These are phyloP conservation scores for Chelon auratus DNA, from an alignment of 2,797 vertebrate genomes.

Conservation along the genomic window DNA sequence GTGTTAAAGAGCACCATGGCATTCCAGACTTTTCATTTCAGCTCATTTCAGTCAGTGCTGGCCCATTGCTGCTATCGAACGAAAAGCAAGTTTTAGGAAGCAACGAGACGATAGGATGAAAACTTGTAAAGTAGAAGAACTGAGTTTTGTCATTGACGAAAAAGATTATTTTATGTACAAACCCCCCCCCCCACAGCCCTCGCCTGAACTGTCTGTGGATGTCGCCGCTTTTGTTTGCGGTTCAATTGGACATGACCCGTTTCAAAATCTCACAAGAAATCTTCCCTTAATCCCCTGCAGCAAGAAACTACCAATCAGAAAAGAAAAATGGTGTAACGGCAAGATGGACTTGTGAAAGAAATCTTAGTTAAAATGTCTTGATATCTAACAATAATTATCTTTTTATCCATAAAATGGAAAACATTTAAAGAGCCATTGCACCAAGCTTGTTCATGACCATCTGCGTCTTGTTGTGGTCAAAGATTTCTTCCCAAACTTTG, in stretches of 20 bases:
- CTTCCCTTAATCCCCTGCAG: background rate
- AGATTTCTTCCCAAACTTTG: background rate
- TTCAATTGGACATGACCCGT: slow-evolving; percentile 14
- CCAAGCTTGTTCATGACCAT: background rate
- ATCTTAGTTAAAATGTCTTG: background rate
- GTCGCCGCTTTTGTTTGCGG: slow-evolving; percentile 12
- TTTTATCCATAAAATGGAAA: no score
- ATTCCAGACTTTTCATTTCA: background rate
- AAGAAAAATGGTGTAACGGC: background rate
- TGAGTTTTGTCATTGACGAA: slow-evolving; percentile 75
- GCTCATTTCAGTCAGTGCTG: background rate
- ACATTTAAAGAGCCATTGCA: background rate
- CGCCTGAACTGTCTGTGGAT: slow-evolving; percentile 27
- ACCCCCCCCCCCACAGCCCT: slow-evolving; percentile 9
- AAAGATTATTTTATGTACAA: slow-evolving; percentile 10
- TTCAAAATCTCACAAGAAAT: slow-evolving; percentile 4
- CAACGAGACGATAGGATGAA: background rate
- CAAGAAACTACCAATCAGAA: background rate
- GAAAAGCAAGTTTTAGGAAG: slow-evolving; percentile 8
- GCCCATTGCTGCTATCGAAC: slow-evolving; percentile 15
- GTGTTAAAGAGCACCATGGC: slow-evolving; percentile 6
- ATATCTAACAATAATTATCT: no score
- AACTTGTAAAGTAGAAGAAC: slow-evolving; percentile 85
- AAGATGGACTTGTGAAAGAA: background rate
- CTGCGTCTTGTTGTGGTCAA: slow-evolving; percentile 1